These are phyloP conservation scores for Sebastes umbrosus DNA, from an alignment of 2,797 vertebrate genomes.

Conservation along the genomic window DNA sequence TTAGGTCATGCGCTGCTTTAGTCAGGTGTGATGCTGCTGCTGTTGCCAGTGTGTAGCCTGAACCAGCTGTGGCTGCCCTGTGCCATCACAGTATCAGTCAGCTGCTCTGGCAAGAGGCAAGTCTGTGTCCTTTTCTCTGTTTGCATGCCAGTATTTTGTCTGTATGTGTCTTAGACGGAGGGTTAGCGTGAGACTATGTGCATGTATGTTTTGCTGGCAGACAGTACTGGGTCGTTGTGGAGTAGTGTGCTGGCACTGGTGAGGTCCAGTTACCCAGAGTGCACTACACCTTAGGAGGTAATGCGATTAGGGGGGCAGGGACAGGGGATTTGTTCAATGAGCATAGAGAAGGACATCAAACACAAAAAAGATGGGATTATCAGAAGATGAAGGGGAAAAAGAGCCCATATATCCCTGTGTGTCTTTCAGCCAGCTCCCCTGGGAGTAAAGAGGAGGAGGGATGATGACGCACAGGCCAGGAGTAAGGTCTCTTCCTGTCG, in stretches of 20 bases:
- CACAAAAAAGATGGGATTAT: constrained; percentile 72
- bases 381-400: constrained; percentile 57
- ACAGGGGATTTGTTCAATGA: constrained; percentile 76
- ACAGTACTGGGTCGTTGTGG: constrained; percentile 1
- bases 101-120: background rate
- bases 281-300: constrained; percentile 73
- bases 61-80: constrained; percentile 1
- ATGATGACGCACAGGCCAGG: constrained; percentile 7
- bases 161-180: constrained; percentile 30
- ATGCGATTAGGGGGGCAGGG: constrained; percentile 75
- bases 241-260: constrained; percentile 45
- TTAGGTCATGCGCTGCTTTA: constrained; percentile 25
- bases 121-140: background rate
- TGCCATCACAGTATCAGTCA: constrained; percentile 10
- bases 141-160: constrained; percentile 28
- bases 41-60: constrained; percentile 31
- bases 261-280: constrained; percentile 68
- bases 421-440: constrained; percentile 44
- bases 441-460: constrained; percentile 25
- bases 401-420: constrained; percentile 31
- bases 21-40: constrained; percentile 40
- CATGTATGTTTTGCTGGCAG: constrained; percentile 46
- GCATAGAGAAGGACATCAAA: constrained; percentile 73
- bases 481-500: constrained; percentile 13
- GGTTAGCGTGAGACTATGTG: constrained; percentile 8